Conservation (phyloP, 2,113 vertebrate species). For the Nyctereutes procyonoides region DNA sequence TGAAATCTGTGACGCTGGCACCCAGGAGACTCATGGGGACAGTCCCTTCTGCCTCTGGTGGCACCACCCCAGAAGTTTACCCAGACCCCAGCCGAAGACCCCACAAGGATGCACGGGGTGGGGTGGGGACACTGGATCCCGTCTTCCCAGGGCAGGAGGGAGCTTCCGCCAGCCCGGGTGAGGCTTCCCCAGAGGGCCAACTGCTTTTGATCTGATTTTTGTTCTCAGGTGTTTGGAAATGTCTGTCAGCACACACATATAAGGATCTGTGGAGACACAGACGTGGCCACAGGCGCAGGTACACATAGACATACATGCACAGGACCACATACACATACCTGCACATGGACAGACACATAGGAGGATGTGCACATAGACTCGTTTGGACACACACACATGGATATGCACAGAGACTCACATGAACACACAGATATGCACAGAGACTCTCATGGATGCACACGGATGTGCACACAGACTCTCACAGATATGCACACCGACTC, state of each 20-base stretch:
- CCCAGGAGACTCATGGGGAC: neutral
- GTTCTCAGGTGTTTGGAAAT: neutral
- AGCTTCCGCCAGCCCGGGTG: neutral
- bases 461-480: neutral
- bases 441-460: too few relatives aligned
- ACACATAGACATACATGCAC: neutral
- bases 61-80: too few relatives aligned
- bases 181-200: neutral
- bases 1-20: neutral
- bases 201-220: neutral
- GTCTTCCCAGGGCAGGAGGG: fast-evolving
- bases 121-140: neutral
- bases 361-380: neutral
- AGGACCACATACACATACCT: neutral
- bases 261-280: fast-evolving
- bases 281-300: neutral
- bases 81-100: neutral
- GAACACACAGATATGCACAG: neutral
- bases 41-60: too few relatives aligned
- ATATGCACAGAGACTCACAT: too few relatives aligned
- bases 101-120: neutral
- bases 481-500: neutral
- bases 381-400: too few relatives aligned
- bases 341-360: neutral
- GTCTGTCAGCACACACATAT: neutral